Conservation (phyloP, 2,113 vertebrate genomes). For the Copsychus sechellarum region DNA sequence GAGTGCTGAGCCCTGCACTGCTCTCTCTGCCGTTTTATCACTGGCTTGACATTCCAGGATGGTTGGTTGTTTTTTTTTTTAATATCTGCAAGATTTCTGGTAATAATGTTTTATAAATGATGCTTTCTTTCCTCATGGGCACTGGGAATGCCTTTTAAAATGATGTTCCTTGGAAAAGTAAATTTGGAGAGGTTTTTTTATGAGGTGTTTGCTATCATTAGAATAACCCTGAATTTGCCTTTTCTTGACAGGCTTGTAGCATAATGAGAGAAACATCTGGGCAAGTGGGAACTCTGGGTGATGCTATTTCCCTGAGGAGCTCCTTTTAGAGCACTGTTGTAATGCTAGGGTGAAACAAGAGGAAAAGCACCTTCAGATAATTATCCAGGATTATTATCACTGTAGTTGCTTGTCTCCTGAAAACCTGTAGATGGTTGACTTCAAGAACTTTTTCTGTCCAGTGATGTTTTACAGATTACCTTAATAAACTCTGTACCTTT, state of each 20-base stretch:
- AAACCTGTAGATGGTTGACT: constrained; percentile 1
- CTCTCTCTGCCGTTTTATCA: neutral
- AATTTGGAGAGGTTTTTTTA: constrained; percentile 73
- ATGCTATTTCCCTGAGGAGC: constrained; percentile 56
- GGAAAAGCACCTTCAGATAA: constrained; percentile 22
- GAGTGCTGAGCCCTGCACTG: rapidly evolving
- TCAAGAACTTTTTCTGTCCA: neutral
- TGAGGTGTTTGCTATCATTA: constrained; percentile 77
- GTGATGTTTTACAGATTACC: constrained; percentile 16
- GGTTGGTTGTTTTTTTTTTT: neutral
- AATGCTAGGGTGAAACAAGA: constrained; percentile 28
- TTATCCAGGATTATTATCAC: neutral
- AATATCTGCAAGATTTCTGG: constrained; percentile 61
- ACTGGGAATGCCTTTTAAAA: constrained; percentile 58
- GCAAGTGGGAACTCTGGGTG: constrained; percentile 60
- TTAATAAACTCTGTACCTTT: neutral
- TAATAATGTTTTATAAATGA: constrained; percentile 62
- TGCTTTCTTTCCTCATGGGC: constrained; percentile 63
- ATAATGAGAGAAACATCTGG: constrained; percentile 78
- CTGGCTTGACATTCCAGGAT: neutral
- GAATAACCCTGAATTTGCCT: constrained; percentile 72
- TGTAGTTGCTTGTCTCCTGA: neutral
- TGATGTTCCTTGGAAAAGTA: constrained; percentile 72
- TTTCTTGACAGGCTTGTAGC: constrained; percentile 60
- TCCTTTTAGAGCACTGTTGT: constrained; percentile 7